Base-by-base conservation (phyloP, 2,113 vertebrate genomes). In the Trinectes maculatus region DNA sequence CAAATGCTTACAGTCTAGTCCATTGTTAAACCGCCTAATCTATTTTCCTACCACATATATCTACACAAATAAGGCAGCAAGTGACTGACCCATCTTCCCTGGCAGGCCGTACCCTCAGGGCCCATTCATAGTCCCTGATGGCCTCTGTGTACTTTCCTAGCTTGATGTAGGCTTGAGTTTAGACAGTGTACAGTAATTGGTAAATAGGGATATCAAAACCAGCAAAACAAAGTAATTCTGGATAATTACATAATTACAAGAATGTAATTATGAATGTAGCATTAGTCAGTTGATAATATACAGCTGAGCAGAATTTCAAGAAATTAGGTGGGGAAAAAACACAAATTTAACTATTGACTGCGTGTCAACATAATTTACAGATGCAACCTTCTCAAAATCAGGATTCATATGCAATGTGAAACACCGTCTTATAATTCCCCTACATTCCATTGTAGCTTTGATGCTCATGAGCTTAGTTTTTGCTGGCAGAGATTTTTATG, bases 51-150 rank as follows among this genome's bases (percentile, higher is more conserved):
- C 48, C 46, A 48, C 46, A n/a, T 22, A 24, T 10, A 0, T 12
- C 10, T 70, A 36, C 25, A 79, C 16, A 48, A 85, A 84, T 71
- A 43, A 74, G 43, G 22, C 16, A 68, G 18, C 24, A 58, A 36
- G 15, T 54, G 39, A 60, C 18, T 74, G 56, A 79, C 62, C 57
- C 62, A 12, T 47, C 46, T 28, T 44, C 12, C 25, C 37, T 63
- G 19, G 13, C 25, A 48, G 33, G 49, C 21, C 91, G 92, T 91
- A 97, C 97, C 95, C 94, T 97, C 43, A 99, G 70, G 33, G 96
- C 97, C 95, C 95, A 98, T 39, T 98, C 93, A 58, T 95, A 98
- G 79, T 99, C 97, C 73, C 25, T 62, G 54, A 98, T 86, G 25
- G 94, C 95, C 56, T 97, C 94, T 53, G 86, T 83, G 65, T 94